Base-by-base conservation (phyloP, 2,797 vertebrate genomes). In the Bovichtus diacanthus region DNA sequence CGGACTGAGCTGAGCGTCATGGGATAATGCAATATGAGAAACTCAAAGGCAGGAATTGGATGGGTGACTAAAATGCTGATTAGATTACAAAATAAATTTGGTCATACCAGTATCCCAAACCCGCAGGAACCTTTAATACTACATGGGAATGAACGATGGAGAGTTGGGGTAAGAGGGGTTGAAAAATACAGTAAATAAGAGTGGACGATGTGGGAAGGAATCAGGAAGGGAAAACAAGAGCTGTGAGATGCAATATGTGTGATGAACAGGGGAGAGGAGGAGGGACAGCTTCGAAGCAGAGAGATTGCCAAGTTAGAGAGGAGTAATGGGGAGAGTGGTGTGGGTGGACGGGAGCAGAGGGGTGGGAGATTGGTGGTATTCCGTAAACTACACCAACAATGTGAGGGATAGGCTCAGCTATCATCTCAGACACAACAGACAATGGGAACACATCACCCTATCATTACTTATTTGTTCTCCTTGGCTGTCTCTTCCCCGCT, bases 391-490 rank as follows among this genome's bases (percentile, higher is more conserved):
- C 58, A 72, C 43, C 76, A 84, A 62, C 83, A 76, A 56, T 83
- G 80, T 74, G 55, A 89, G 67, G 64, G 81, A 87, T 81, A 85
- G 62, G 70, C 84, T 89, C 27, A 67, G 82, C 78, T 78, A 87
- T 92, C 90, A 88, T 84, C 86, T 90, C 80, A 88, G 85, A 83
- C 83, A 74, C 87, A 85, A 62, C 71, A 84, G 66, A 90, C 87
- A 92, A 87, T 82, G 73, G 78, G 51, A 88, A 70, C 25, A 9
- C 80, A 73, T 82, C 74, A 65, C 79, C 84, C 86, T 87, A 83
- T 92, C 86, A 92, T 91, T 88, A 88, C 71, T 85, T 86, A 64
- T 90, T 85, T 89, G 85, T 89, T 87, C 76, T 80, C 58, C 63
- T 49, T 23, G 61, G 49, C 51, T 75, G 55, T 77, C 59, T 64